Percentiles rank a stretch among this genome's conserved stretches.
Conservation (phyloP, 1,140 invertebrate species). For the Halotydeus destructor region DNA sequence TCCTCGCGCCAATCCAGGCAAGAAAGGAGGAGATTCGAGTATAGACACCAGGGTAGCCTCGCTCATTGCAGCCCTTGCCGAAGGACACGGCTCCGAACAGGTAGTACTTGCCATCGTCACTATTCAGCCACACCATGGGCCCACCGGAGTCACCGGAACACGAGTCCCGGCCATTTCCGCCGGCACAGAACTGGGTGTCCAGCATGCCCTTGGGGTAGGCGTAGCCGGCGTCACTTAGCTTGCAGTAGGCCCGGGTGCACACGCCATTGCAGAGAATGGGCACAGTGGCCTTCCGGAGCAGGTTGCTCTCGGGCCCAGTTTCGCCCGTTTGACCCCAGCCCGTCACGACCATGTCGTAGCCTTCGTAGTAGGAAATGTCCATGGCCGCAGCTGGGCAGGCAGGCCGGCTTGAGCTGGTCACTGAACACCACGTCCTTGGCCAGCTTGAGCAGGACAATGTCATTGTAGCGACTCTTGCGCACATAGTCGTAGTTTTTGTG, state of each 20-base stretch:
- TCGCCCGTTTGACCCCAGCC: background rate
- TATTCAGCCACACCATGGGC: constrained; percentile 31
- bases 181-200: constrained; percentile 1
- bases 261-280: no score
- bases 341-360: no score
- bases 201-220: no score
- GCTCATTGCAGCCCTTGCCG: constrained; percentile 43
- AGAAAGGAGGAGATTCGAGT: constrained; percentile 36
- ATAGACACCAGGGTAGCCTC: constrained; percentile 45
- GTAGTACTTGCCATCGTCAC: constrained; percentile 22
- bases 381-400: constrained; percentile 40
- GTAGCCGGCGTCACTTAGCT: background rate
- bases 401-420: constrained; percentile 70
- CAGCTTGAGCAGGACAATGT: constrained; percentile 61
- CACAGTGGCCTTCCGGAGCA: background rate
- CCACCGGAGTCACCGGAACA: constrained; percentile 30
- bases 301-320: background rate
- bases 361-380: no score
- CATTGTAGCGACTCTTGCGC: constrained; percentile 20
- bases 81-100: constrained; percentile 48
- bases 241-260: background rate
- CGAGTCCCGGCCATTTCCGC: constrained; percentile 5
- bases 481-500: constrained; percentile 1
- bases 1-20: constrained; percentile 31
- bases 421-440: constrained; percentile 55